Conservation (phyloP, 1,140 invertebrate genomes). For the Trichomalopsis sarcophagae region DNA sequence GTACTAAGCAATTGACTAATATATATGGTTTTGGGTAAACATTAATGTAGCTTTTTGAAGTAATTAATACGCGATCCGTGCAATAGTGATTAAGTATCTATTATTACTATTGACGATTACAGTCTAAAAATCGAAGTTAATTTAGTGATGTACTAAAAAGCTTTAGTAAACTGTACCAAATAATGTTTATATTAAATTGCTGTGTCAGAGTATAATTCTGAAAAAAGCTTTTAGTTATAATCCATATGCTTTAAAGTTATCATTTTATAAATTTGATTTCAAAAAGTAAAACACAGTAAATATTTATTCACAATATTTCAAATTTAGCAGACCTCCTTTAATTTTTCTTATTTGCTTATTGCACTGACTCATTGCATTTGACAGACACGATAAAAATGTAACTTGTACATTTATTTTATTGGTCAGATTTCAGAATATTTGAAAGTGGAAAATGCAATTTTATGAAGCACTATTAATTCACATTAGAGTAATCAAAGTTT, state of each 20-base stretch:
- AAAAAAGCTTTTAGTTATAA: background rate
- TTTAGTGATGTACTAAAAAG: no score
- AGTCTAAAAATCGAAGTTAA: background rate
- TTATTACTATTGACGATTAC: background rate
- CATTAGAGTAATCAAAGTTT: no score
- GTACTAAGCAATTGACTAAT: background rate
- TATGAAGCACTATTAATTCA: background rate
- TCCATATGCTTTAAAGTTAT: background rate
- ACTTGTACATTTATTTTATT: background rate
- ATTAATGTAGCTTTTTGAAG: background rate
- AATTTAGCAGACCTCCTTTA: background rate
- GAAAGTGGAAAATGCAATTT: background rate
- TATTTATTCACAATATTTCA: background rate
- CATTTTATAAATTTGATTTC: no score
- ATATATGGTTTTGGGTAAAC: background rate
- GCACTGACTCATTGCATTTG: slow-evolving; percentile 31
- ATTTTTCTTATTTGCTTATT: slow-evolving; percentile 26
- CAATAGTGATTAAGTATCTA: background rate
- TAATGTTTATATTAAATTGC: background rate
- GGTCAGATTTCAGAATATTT: background rate
- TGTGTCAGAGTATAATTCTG: background rate
- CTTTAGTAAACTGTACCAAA: background rate
- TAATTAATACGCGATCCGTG: background rate
- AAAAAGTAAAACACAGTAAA: background rate
- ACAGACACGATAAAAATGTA: slow-evolving; percentile 6